Evolutionary conservation across 37 sponge, comb jelly and placozoan species (phyloP), one percentile per base, ranked within the genome.

Genomic region (Ianthella basta): DNA sequence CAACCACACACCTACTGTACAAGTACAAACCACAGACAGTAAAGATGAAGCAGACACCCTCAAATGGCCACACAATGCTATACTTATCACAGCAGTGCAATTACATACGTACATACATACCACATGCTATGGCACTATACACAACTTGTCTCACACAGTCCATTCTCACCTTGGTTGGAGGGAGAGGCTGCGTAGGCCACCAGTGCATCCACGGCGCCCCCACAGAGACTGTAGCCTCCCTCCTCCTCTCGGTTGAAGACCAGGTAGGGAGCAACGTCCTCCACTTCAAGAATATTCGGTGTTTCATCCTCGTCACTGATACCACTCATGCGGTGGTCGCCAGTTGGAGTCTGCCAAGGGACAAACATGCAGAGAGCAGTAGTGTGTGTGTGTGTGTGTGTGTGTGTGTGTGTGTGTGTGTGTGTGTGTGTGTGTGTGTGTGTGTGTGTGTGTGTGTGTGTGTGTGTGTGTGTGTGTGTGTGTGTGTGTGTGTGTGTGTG

Each of bases 161-260:
- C 8, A 44, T 8, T 37, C 66, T 55, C 19, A 92, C 93, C 93
- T 60, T 86, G 75, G 24, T 66, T 88, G 44, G 86, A 80, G 81
- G 87, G 89, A 34, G 92, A 91, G 44, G 94, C 89, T 70, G 94
- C 96, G 60, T 93, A 93, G 32, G 94, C 96, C 29, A 96, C 94
- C 54, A 96, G 91, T 30, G 96, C 96, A 66, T 96, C 94, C 13
- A 96, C 80, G 6, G 86, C 82, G 8, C 96, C 96, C 63, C 96
- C 96, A 61, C 81, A 80, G 20, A 95, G 75, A 27, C 89, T 95
- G 91, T 80, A 90, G 0, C 89, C 87, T 37, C 93, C 93, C 16
- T 84, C 74, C 64, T 84, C 90, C 79, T 89, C 87, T 64, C 81
- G 87, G 67, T 88, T 81, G 81, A 93, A 93, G 32, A 68, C 80